phyloP scores from a whole-genome alignment of 2,888 invertebrate species.

The Eristalis pertinax region DNA sequence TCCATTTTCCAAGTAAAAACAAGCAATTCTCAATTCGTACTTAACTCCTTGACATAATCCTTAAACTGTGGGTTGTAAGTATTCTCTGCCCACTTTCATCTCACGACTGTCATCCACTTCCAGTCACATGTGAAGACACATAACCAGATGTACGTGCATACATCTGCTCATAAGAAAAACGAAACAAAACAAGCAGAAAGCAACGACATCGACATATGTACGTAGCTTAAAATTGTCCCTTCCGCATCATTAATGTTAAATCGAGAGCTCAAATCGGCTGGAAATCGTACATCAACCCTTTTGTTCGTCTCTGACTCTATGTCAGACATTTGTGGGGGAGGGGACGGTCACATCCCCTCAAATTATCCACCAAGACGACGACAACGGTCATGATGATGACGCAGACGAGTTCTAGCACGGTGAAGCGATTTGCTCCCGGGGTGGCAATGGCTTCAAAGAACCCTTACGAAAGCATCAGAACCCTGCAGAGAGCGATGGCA shows the following conservation, averaged over 20 bases:
- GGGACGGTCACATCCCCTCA: constrained; percentile 23
- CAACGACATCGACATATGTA: neutral
- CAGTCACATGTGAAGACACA: neutral
- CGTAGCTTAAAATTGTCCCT: constrained; percentile 34
- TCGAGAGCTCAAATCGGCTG: constrained; percentile 47
- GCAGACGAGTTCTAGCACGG: constrained; percentile 11
- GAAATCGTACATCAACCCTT: constrained; percentile 45
- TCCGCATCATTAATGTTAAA: constrained; percentile 57
- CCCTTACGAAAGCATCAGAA: constrained; percentile 44
- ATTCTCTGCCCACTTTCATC: neutral
- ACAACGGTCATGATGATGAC: neutral
- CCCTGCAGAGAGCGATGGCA: constrained; percentile 16
- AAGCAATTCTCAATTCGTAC: neutral
- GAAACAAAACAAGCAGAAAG: neutral
- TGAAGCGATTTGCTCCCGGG: neutral
- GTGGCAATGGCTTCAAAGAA: constrained; percentile 50
- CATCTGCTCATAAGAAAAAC: neutral
- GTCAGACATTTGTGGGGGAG: neutral
- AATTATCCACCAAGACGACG: constrained; percentile 35
- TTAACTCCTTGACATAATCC: neutral
- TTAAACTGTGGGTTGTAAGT: neutral
- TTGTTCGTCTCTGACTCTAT: neutral
- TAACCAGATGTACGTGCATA: neutral
- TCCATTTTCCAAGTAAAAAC: too few relatives aligned
- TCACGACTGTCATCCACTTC: neutral